These are phyloP conservation scores for Caenorhabditis wallacei DNA, from an alignment of 2,888 invertebrate genomes.

Conservation along the genomic window DNA sequence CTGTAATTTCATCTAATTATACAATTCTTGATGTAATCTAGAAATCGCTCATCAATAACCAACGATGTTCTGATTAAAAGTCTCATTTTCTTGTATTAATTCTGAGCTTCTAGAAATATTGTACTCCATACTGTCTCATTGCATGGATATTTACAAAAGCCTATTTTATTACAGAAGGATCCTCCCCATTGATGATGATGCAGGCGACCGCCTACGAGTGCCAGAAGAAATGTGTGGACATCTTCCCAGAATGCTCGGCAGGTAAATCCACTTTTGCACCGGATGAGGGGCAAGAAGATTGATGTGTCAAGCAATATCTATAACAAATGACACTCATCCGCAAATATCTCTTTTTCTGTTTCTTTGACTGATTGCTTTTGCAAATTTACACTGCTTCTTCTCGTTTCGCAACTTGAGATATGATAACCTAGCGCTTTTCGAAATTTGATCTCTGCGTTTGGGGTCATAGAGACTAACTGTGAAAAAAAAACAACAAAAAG, in stretches of 20 bases:
- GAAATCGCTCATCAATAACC: no score
- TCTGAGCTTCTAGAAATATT: no score
- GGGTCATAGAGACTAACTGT: slow-evolving; percentile 17
- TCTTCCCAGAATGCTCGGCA: slow-evolving; percentile 75
- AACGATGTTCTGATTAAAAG: no score
- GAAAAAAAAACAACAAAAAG: slow-evolving; percentile 13
- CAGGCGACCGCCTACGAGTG: slow-evolving; percentile 76
- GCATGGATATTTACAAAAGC: no score
- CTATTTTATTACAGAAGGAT: slow-evolving; percentile 72
- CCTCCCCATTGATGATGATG: slow-evolving; percentile 72
- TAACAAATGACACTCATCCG: slow-evolving; percentile 65
- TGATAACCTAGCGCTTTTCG: slow-evolving; percentile 49
- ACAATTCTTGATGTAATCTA: no score
- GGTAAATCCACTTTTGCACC: slow-evolving; percentile 65
- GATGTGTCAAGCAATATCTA: slow-evolving; percentile 67
- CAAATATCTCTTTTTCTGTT: slow-evolving; percentile 61
- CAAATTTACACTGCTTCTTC: slow-evolving; percentile 63
- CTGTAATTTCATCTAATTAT: no score
- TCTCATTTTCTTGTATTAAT: no score
- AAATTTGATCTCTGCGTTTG: slow-evolving; percentile 57
- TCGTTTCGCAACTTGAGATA: slow-evolving; percentile 63
- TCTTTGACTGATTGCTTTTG: slow-evolving; percentile 66
- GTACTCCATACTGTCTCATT: no score
- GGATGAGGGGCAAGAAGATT: slow-evolving; percentile 51
- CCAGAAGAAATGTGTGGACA: slow-evolving; percentile 75